phyloP scores from a whole-genome alignment of 2,113 vertebrate genomes.

The Grammomys surdaster region DNA sequence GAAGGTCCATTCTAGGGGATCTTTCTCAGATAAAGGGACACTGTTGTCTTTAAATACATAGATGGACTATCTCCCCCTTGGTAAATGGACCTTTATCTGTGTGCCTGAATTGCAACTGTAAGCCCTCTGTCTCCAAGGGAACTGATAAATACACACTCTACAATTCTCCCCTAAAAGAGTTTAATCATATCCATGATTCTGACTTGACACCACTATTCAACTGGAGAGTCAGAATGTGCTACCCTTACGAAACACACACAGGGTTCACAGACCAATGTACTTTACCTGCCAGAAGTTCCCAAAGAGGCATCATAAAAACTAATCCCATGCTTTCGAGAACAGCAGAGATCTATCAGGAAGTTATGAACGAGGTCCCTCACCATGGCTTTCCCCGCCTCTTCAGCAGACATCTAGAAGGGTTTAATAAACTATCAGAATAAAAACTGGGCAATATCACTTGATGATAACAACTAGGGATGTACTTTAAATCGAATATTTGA shows the following conservation, averaged over 20 bases:
- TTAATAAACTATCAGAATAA: neutral
- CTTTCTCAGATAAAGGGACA: neutral
- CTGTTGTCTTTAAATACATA: fast-evolving
- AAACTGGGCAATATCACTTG: neutral
- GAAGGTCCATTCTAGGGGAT: fast-evolving
- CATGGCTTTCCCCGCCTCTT: slow-evolving; percentile 87
- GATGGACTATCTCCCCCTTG: neutral
- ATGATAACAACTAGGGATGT: neutral
- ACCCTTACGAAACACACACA: neutral
- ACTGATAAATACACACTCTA: neutral
- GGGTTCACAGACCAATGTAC: fast-evolving
- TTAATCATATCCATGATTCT: neutral
- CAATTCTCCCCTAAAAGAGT: neutral
- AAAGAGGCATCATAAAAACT: slow-evolving; percentile 94
- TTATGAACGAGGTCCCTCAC: slow-evolving; percentile 92
- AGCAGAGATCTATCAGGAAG: slow-evolving; percentile 95
- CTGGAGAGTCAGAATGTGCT: fast-evolving
- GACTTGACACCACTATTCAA: too few species aligned
- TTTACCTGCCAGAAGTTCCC: slow-evolving; percentile 93
- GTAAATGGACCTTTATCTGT: fast-evolving
- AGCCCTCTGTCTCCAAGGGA: fast-evolving
- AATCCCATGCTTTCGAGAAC: slow-evolving; percentile 96
- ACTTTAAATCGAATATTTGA: neutral
- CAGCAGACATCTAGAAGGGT: slow-evolving; percentile 68
- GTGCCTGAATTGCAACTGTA: too few species aligned